Base-by-base conservation (phyloP, 2,888 invertebrate species). In the Drosophila pseudotalamancana region DNA sequence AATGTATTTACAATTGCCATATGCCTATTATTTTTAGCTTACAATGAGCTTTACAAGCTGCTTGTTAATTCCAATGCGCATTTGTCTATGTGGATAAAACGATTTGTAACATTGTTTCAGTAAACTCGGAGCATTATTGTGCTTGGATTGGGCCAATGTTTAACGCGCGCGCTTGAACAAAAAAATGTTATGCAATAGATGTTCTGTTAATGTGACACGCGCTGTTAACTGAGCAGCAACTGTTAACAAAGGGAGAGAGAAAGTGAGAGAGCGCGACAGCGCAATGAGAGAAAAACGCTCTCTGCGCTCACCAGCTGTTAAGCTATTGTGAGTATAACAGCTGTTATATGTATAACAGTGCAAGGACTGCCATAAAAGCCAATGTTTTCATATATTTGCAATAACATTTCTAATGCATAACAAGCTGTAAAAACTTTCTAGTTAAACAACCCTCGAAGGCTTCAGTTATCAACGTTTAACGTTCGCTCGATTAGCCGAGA, bases 141-240 rank as follows among this genome's bases (percentile, higher is more conserved):
- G 45, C 31, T 31, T 49, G 21, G 32, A 27, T 37, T 12, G 18
- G 32, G 25, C 25, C 53, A 50, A 56, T 57, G 45, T 35, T 43
- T 18, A 40, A 46, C 51, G 21, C 34, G 18, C n/a, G 45, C 43
- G 16, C 14, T 31, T 14, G n/a, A 25, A 11, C 2, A 21, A 53
- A 27, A 27, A 54, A 61, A 71, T 57, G 71, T 75, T 72, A 75
- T 75, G 66, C 51, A 61, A 71, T 43, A 18, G 18, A 34, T n/a
- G 11, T 6, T 19, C 51, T 51, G 62, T 46, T 57, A 29, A n/a
- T 3, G 14, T 18, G n/a, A 42, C 53, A 40, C 11, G n/a, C 18
- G 3, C 42, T 34, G 45, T 31, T 32, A 48, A 31, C 16, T 11
- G 34, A 55, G 29, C 46, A 43, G 48, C 0, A 6, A 2, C 1